A percentile compares a stretch with the other conserved stretches of the same genome.
Conservation (phyloP, 2,888 invertebrate genomes). For the Nomada lathburiana region DNA sequence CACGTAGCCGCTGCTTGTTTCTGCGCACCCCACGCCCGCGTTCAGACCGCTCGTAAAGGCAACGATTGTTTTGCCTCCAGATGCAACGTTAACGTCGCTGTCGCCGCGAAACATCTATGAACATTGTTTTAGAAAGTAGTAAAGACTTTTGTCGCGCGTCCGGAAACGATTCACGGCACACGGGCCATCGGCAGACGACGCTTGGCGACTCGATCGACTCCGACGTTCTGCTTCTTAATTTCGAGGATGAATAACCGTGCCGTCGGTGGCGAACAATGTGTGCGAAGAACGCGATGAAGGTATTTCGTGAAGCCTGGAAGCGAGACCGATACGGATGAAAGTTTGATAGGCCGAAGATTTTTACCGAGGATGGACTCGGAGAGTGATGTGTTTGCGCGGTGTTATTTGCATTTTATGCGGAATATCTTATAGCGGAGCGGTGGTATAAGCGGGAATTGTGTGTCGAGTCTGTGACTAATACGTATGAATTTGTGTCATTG, state of each 20-base stretch:
- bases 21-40: not conserved
- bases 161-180: not conserved
- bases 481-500: not conserved
- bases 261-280: not conserved
- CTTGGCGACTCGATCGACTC: not conserved
- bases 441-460: not conserved
- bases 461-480: not conserved
- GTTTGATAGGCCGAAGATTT: not conserved
- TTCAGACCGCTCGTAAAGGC: constrained; percentile 59
- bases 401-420: constrained; percentile 6
- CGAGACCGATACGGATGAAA: not conserved
- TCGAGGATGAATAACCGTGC: not conserved
- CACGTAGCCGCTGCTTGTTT: not conserved
- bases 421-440: not conserved
- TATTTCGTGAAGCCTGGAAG: not conserved
- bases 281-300: not conserved
- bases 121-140: constrained; percentile 46
- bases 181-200: not conserved
- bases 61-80: constrained; percentile 41
- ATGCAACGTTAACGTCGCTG: constrained; percentile 15
- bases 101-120: constrained; percentile 19
- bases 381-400: not conserved
- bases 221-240: not conserved
- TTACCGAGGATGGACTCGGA: not conserved
- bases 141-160: constrained; percentile 30